phyloP scores from a whole-genome alignment of 92 coral and sea anemone genomes.

The Epizoanthus illoricatus region DNA sequence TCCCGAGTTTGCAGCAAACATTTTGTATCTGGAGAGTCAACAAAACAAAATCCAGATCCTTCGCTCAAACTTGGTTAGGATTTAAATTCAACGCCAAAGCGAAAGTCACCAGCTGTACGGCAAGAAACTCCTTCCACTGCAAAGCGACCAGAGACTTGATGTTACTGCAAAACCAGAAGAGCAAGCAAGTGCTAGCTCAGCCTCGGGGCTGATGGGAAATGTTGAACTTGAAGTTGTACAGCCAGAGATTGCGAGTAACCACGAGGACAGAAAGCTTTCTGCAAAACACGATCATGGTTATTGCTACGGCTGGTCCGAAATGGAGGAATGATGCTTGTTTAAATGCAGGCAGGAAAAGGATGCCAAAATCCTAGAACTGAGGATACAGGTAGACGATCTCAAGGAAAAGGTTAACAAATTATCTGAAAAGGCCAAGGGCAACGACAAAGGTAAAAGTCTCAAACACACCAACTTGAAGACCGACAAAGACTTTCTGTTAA shows the following conservation, averaged over 20 bases:
- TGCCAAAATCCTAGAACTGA: neutral
- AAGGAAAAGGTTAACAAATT: neutral
- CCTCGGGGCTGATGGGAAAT: no score
- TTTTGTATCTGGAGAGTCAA: constrained; percentile 35
- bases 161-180: no score
- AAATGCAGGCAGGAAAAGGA: neutral
- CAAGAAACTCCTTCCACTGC: neutral
- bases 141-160: constrained; percentile 11
- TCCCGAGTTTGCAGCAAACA: constrained; percentile 42
- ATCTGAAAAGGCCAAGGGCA: neutral
- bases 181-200: no score
- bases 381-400: neutral
- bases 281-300: neutral
- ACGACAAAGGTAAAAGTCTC: no score
- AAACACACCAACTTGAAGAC: no score
- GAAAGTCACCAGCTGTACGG: constrained; percentile 18
- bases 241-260: no score
- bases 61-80: constrained; percentile 19
- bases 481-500: no score
- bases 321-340: constrained; percentile 1
- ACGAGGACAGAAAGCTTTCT: neutral
- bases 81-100: neutral
- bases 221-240: no score
- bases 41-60: constrained; percentile 31
- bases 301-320: constrained; percentile 13